phyloP scores from a whole-genome alignment of 2,113 vertebrate genomes.

The Elephantulus edwardii region DNA sequence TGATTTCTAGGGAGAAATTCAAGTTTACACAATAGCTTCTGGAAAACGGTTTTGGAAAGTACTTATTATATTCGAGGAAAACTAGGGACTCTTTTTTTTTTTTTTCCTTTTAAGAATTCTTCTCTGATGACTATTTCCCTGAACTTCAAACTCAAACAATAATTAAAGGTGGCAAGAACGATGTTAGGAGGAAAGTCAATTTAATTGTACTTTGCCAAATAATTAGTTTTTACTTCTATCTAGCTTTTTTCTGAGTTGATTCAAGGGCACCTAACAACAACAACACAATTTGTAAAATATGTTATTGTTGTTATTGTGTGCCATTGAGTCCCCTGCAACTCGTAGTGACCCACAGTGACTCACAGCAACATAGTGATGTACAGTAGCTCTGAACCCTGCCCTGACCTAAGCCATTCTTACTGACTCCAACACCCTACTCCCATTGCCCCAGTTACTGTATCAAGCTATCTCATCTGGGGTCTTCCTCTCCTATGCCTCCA shows the following conservation, averaged over 20 bases:
- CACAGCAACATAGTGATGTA: too few relatives aligned
- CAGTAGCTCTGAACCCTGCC: too few relatives aligned
- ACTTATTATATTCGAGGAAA: constrained; percentile 14
- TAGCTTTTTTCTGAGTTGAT: constrained; percentile 33
- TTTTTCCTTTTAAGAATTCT: constrained; percentile 46
- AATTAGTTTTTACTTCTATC: constrained; percentile 47
- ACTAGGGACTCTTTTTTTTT: not conserved
- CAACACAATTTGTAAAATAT: too few relatives aligned
- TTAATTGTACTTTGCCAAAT: constrained; percentile 30
- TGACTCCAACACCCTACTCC: too few relatives aligned
- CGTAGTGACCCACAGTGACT: too few relatives aligned
- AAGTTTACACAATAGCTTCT: constrained; percentile 21
- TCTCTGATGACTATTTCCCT: constrained; percentile 48
- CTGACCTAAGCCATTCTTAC: too few relatives aligned
- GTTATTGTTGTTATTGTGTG: too few relatives aligned
- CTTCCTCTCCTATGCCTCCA: too few relatives aligned
- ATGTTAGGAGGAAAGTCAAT: constrained; percentile 52
- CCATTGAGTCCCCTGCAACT: too few relatives aligned
- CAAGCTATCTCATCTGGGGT: too few relatives aligned
- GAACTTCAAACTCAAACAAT: constrained; percentile 24
- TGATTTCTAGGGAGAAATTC: constrained; percentile 28
- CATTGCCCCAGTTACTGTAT: too few relatives aligned
- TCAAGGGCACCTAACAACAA: too few relatives aligned
- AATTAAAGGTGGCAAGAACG: constrained; percentile 54
- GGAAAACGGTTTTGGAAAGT: constrained; percentile 24